These are phyloP conservation scores for Aselliscus stoliczkanus DNA, from an alignment of 2,797 vertebrate species.

Conservation along the genomic window DNA sequence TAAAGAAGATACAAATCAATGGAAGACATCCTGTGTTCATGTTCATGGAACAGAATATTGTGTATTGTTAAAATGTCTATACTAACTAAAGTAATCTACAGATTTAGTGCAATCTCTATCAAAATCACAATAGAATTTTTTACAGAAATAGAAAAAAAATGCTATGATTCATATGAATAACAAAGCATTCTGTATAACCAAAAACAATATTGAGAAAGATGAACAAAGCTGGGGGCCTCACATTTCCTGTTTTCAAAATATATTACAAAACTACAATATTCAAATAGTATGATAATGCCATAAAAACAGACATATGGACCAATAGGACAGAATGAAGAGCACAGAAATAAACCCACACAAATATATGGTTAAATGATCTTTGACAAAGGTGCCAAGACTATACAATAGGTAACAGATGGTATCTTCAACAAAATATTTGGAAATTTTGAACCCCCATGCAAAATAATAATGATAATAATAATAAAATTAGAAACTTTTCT, in stretches of 20 bases:
- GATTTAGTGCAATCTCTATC: not conserved
- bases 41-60: not conserved
- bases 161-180: not conserved
- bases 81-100: not conserved
- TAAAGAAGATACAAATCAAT: not conserved
- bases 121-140: not conserved
- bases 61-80: not conserved
- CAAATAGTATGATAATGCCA: not conserved
- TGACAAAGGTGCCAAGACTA: not conserved
- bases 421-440: not conserved
- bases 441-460: not conserved
- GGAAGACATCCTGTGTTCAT: not conserved
- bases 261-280: not conserved
- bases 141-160: not conserved
- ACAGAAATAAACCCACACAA: not conserved
- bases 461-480: not conserved
- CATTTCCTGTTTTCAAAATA: not conserved
- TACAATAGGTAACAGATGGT: not conserved
- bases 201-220: not conserved
- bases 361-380: not conserved
- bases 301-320: not conserved
- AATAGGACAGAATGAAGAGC: not conserved
- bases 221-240: not conserved
- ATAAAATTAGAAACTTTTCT: not conserved
- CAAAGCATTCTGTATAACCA: not conserved